A percentile compares a stretch with the other conserved stretches of the same genome.
Conservation (phyloP, 2,888 invertebrate species). For the Flexamia atlantica region DNA sequence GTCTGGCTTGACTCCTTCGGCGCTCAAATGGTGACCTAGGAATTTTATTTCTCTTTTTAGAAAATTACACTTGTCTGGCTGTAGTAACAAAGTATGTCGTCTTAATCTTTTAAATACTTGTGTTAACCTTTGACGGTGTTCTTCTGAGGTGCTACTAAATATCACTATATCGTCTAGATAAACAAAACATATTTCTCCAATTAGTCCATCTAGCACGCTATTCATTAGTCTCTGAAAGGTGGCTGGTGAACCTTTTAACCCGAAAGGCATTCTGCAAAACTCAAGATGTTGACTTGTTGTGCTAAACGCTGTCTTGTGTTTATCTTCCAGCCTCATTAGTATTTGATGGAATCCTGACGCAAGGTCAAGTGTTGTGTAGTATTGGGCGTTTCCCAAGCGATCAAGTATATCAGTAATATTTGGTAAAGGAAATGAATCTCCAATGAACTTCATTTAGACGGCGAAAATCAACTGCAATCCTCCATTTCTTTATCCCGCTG, state of each 20-base stretch:
- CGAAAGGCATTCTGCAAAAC: conserved; percentile 71
- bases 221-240: conserved; percentile 72
- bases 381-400: conserved; percentile 30
- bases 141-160: conserved; percentile 25
- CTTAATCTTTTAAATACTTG: conserved; percentile 46
- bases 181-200: conserved; percentile 51
- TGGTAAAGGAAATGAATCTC: conserved; percentile 45
- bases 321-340: conserved; percentile 69
- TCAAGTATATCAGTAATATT: conserved; percentile 44
- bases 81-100: conserved; percentile 11
- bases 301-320: conserved; percentile 72
- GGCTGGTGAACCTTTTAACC: conserved; percentile 70
- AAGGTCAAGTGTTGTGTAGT: conserved; percentile 52
- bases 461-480: conserved; percentile 39
- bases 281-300: conserved; percentile 71
- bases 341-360: conserved; percentile 70
- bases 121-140: conserved; percentile 10
- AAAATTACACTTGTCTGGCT: conserved; percentile 21
- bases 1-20: conserved; percentile 40
- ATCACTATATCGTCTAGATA: conserved; percentile 61
- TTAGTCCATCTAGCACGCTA: conserved; percentile 68
- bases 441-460: conserved; percentile 35
- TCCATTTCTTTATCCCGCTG: conserved; percentile 33
- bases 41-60: neutral
- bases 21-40: conserved; percentile 28